A percentile compares a stretch with the other conserved stretches of the same genome.
Conservation (phyloP, 1,140 invertebrate species). For the Drosophila ananassae region DNA sequence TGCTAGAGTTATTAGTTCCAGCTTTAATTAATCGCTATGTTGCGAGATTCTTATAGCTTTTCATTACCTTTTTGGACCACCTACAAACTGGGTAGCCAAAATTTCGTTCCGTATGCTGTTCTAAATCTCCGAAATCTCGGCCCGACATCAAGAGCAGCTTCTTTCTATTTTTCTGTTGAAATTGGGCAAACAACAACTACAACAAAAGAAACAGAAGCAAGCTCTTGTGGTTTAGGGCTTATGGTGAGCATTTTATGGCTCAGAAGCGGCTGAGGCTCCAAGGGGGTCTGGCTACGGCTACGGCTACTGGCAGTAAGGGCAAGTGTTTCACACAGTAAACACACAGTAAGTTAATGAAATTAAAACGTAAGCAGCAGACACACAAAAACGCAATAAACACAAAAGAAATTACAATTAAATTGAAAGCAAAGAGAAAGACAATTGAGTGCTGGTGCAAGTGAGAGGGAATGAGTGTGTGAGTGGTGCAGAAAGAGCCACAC, state of each 20-base stretch:
- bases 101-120: conserved; percentile 47
- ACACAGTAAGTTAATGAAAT: conserved; percentile 72
- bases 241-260: conserved; percentile 62
- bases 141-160: conserved; percentile 64
- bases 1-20: neutral
- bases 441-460: neutral
- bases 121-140: conserved; percentile 63
- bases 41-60: conserved; percentile 3
- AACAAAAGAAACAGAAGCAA: conserved; percentile 19
- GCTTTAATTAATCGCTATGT: conserved; percentile 9
- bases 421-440: conserved; percentile 66
- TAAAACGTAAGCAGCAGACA: conserved; percentile 77
- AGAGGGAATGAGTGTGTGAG: neutral
- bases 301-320: conserved; percentile 21
- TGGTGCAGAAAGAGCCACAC: conserved; percentile 30
- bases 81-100: conserved; percentile 42
- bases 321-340: conserved; percentile 81
- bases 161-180: conserved; percentile 57
- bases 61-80: conserved; percentile 27
- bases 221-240: conserved; percentile 60
- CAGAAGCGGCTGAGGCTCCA: conserved; percentile 7
- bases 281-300: neutral
- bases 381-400: conserved; percentile 74
- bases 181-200: conserved; percentile 37
- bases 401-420: conserved; percentile 82